Evolutionary conservation across 2,113 vertebrate genomes (phyloP), one percentile per base, ranked within the genome.

Genomic region (Entosphenus tridentatus): DNA sequence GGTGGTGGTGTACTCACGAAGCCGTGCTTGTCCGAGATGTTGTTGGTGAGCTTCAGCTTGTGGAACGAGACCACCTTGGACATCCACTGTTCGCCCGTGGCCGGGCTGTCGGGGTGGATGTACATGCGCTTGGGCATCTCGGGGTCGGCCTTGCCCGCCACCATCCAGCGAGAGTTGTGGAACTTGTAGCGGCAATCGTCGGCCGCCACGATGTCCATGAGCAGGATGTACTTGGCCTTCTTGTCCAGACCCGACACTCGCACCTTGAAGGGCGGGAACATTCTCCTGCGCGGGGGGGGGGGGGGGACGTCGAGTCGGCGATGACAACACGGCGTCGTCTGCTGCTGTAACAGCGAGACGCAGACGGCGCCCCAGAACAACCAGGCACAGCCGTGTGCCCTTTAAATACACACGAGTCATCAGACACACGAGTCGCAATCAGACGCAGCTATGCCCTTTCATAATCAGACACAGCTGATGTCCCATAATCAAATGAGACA

Each of bases 81-180:
- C 91, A 97, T 96, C 91, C 92, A 97, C 82, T 97, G 92, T 79
- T 96, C 92, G 5, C 92, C 92, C 0, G 92, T 96, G 76, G 91
- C 91, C 1, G 91, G 91, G 74, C 89, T 95, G 79, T 97, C 92
- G 57, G 92, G 92, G 81, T 97, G 92, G 76, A 97, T 96, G 75
- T 97, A 96, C 91, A 97, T 97, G 74, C 91, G 81, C 74, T 96
- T 96, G 76, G 92, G 92, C 92, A 97, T 97, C 87, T 97, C 92
- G 0, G 92, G 92, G 77, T 96, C 92, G 12, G 92, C 91, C 74
- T 96, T 97, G 5, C 92, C 92, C 9, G 91, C 92, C 69, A 96
- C 92, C 92, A 96, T 96, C 92, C 92, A 97, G 75, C 92, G 89
- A 2, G 92, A 96, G 71, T 96, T 96, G 80, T 97, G 92, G 79